Evolutionary conservation across 2,888 invertebrate genomes (phyloP).

Genomic region (Amphiduros pacificus): DNA sequence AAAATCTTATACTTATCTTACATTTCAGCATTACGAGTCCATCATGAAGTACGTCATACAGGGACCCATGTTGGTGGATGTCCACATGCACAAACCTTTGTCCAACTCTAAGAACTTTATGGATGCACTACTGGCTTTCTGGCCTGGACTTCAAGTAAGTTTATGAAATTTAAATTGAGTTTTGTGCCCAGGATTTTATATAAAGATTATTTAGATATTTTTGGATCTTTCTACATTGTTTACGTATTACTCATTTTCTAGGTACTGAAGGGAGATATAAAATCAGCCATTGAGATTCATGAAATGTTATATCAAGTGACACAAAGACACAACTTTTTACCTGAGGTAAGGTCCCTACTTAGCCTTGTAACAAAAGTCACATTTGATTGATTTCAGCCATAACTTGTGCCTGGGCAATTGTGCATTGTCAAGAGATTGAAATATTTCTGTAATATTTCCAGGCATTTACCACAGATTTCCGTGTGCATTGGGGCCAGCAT

Average conservation of each 20-base stretch:
- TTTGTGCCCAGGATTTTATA: background rate
- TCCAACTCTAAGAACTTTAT: conserved; percentile 93
- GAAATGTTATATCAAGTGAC: conserved; percentile 99
- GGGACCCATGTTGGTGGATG: conserved; percentile 92
- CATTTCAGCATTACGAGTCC: conserved; percentile 91
- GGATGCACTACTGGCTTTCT: conserved; percentile 96
- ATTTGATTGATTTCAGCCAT: no score
- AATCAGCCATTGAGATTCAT: conserved; percentile 97
- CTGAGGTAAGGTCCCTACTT: no score
- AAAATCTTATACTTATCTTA: no score
- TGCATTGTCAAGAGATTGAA: no score
- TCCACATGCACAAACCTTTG: conserved; percentile 91
- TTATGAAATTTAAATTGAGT: background rate
- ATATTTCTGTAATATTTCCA: no score
- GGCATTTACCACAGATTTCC: conserved; percentile 97
- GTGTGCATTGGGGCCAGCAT: conserved; percentile 98
- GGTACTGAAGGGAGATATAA: conserved; percentile 84
- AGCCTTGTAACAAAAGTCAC: no score
- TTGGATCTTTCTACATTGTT: background rate
- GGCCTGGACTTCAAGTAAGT: conserved; percentile 91
- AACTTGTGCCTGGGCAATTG: no score
- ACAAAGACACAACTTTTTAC: conserved; percentile 95
- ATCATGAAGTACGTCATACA: conserved; percentile 96
- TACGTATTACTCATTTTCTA: conserved; percentile 40
- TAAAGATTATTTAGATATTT: no score